Evolutionary conservation across 92 coral and sea anemone genomes (phyloP), one percentile per base, ranked within the genome.

Genomic region (Zoanthus sansibaricus): DNA sequence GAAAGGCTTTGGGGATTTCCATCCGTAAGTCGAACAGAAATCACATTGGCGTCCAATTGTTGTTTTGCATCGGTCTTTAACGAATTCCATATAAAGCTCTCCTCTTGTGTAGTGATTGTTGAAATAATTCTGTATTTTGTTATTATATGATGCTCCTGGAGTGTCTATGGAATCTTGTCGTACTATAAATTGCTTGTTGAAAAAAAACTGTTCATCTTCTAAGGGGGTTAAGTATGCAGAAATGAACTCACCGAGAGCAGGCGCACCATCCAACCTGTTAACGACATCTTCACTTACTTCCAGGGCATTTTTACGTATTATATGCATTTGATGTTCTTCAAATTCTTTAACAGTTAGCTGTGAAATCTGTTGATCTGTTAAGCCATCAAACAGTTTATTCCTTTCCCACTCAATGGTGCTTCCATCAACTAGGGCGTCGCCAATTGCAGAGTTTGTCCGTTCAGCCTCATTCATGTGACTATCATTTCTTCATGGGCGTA

Each of bases 41-140:
- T 48, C 12, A 71, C 88, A 88, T 52, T 45, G 88, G 6, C 58
- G 42, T 37, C 88, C 77, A 17, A 64, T 52, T 6, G 61, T 88
- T 6, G 67, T 88, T 10, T 48, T 47, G 46, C 91, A 88, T 33
- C 87, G 62, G 49, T 83, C 78, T 54, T 82, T 83, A 10, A 74
- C 92, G 55, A 86, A 90, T 87, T 90, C 93, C 90, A 90, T 90
- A 48, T 82, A 90, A 25, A 82, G 93, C 82, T 87, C 90, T 74
- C 90, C 92, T 90, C 88, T 80, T 74, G 37, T 86, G 88, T 82
- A 86, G 71, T 90, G 93, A 4, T 61, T 86, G 45, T 90, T 44
- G 75, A 77, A 86, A 80, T 79, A 86, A 62, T 90, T 52, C 30
- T 84, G 73, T 72, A 90, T 79, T 37, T 89, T 89, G 8, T 71